These are phyloP conservation scores for Cinara cedri DNA, from an alignment of 2,888 invertebrate genomes.

Conservation along the genomic window DNA sequence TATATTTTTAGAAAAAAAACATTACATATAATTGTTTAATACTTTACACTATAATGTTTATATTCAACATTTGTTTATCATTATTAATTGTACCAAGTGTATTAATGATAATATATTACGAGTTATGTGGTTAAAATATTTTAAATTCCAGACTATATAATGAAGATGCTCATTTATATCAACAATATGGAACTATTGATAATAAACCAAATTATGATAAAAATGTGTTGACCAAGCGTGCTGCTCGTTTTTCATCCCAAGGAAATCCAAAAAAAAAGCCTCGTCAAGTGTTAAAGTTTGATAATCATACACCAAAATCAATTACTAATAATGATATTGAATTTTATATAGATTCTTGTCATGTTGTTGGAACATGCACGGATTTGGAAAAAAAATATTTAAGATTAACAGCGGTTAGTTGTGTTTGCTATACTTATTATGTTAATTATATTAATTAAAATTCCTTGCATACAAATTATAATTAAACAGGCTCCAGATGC, in stretches of 20 bases:
- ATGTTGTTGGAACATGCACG: constrained; percentile 92
- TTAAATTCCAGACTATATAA: constrained; percentile 40
- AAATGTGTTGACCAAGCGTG: constrained; percentile 83
- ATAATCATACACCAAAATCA: constrained; percentile 42
- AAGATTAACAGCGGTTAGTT: constrained; percentile 77
- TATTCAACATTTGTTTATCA: too few species aligned
- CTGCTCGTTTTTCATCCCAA: constrained; percentile 75
- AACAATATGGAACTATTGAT: constrained; percentile 34
- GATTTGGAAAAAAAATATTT: constrained; percentile 96
- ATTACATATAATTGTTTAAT: too few species aligned
- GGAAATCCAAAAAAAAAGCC: constrained; percentile 63
- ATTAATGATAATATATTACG: too few species aligned
- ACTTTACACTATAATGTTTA: too few species aligned
- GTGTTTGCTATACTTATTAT: constrained; percentile 4
- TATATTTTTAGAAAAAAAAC: too few species aligned
- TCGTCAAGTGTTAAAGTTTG: constrained; percentile 35
- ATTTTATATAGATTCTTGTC: constrained; percentile 62
- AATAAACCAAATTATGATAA: constrained; percentile 55
- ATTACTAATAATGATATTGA: constrained; percentile 50
- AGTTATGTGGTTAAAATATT: background rate
- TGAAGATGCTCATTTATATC: constrained; percentile 53
- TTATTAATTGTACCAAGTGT: too few species aligned
- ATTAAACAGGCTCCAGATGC: constrained; percentile 83
- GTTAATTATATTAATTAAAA: constrained; percentile 4
- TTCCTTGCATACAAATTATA: background rate